These are phyloP conservation scores for Phylloscopus collybita DNA, from an alignment of 2,797 vertebrate species.

Conservation along the genomic window DNA sequence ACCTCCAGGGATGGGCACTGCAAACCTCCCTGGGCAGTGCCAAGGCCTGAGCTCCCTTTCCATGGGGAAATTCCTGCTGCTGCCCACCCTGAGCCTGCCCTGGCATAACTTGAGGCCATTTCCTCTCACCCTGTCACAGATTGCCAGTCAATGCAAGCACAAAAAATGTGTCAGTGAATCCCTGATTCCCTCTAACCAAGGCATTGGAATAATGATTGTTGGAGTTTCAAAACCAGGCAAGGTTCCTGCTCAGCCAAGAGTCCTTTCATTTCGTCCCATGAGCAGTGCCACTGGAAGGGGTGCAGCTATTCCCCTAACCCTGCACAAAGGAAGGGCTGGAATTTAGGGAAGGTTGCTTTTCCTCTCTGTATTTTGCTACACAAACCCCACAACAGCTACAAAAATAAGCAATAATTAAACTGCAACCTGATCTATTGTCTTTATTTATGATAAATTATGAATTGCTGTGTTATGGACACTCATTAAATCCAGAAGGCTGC, in stretches of 20 bases:
- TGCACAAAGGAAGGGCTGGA: background rate
- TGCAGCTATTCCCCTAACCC: rapidly evolving
- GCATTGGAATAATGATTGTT: rapidly evolving
- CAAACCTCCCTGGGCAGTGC: background rate
- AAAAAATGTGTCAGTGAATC: background rate
- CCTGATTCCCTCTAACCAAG: background rate
- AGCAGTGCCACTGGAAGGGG: background rate
- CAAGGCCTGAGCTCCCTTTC: background rate
- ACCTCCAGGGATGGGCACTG: background rate
- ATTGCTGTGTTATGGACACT: background rate
- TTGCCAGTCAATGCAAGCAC: background rate
- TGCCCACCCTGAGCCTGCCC: background rate
- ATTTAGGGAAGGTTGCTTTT: background rate
- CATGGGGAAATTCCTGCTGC: background rate
- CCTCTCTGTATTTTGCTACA: background rate
- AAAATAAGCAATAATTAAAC: constrained; percentile 1
- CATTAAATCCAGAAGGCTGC: background rate
- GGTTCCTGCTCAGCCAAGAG: background rate
- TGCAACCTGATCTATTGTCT: background rate
- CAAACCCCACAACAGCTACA: background rate
- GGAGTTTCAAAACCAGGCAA: background rate
- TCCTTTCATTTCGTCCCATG: background rate
- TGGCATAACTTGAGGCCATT: background rate
- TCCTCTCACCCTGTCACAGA: background rate
- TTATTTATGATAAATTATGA: background rate